Evolutionary conservation across 2,797 vertebrate genomes (phyloP).

Genomic region (Paratrypauchen microcephalus): DNA sequence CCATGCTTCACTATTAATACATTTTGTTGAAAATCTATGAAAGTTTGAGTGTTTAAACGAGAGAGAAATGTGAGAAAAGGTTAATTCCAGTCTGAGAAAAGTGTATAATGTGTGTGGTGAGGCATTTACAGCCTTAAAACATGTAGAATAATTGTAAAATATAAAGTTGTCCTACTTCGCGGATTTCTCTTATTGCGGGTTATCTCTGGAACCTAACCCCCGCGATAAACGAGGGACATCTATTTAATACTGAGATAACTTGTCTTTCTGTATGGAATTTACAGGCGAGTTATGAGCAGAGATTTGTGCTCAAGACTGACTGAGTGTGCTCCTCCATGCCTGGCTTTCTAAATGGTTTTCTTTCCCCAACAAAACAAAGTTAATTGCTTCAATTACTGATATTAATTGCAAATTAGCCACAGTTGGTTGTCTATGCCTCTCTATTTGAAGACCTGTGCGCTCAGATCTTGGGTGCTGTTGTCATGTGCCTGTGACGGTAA

Average conservation of each 20-base stretch:
- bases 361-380: slow-evolving; percentile 68
- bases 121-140: too few species aligned
- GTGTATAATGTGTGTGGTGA: too few species aligned
- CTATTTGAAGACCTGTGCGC: slow-evolving; percentile 46
- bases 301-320: slow-evolving; percentile 12
- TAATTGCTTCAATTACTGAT: slow-evolving; percentile 72
- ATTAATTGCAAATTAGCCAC: slow-evolving; percentile 68
- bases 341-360: slow-evolving; percentile 55
- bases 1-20: too few species aligned
- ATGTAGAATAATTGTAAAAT: too few species aligned
- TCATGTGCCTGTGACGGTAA: slow-evolving; percentile 39
- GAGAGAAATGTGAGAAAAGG: too few species aligned
- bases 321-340: slow-evolving; percentile 17
- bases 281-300: background rate
- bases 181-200: too few species aligned
- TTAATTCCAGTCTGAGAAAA: too few species aligned
- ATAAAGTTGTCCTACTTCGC: too few species aligned
- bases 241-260: background rate
- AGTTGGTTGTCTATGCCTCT: slow-evolving; percentile 57
- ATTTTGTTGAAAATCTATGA: too few species aligned
- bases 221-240: too few species aligned
- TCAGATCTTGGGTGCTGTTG: slow-evolving; percentile 44
- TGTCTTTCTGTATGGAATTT: background rate
- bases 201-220: too few species aligned
- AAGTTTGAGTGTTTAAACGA: too few species aligned